Percentiles rank a stretch among this genome's conserved stretches.
These are phyloP conservation scores for Picus viridis DNA, from an alignment of 2,797 vertebrate genomes.

Conservation along the genomic window DNA sequence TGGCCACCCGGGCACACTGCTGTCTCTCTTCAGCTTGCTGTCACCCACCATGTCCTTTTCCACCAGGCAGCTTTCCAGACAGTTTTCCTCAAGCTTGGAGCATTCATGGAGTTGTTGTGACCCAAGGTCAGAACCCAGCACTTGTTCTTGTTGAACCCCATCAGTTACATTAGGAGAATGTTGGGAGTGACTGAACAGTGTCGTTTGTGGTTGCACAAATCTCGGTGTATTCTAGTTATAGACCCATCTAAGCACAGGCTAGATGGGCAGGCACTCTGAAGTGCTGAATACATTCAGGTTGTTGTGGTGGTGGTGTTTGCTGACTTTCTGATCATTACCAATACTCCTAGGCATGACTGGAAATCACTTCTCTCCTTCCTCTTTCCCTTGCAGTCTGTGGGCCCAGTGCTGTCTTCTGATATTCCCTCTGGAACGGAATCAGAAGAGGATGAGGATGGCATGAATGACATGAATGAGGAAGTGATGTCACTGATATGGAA, in stretches of 20 bases:
- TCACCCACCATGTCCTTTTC: too few relatives aligned
- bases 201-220: too few relatives aligned
- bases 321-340: background rate
- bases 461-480: conserved; percentile 95
- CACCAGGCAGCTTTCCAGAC: too few relatives aligned
- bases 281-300: background rate
- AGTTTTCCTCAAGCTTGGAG: too few relatives aligned
- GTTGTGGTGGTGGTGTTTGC: background rate
- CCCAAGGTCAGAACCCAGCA: too few relatives aligned
- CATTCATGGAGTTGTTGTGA: too few relatives aligned
- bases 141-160: too few relatives aligned
- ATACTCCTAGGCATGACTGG: rapidly evolving
- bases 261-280: too few relatives aligned
- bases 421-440: conserved; percentile 86
- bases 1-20: too few relatives aligned
- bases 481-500: conserved; percentile 96
- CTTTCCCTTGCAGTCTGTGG: conserved; percentile 72
- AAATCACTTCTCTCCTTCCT: background rate
- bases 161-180: too few relatives aligned
- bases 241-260: background rate
- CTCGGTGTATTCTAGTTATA: rapidly evolving
- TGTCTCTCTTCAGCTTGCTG: too few relatives aligned
- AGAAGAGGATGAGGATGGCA: conserved; percentile 98
- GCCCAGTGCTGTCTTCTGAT: conserved; percentile 87
- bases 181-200: too few relatives aligned